Conservation (phyloP, 1,140 invertebrate genomes). For the Campoletis sonorensis region DNA sequence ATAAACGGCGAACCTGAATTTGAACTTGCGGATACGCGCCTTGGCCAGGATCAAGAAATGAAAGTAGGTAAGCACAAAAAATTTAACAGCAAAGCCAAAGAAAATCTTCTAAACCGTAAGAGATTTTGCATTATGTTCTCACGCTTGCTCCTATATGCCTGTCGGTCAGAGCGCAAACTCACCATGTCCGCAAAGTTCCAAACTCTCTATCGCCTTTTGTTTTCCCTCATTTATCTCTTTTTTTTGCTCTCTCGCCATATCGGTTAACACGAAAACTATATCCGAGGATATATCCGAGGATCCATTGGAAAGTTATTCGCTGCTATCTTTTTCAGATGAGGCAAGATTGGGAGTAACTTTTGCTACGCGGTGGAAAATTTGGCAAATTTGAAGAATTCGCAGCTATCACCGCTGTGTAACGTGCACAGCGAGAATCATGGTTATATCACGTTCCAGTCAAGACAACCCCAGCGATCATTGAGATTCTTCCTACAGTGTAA, state of each 20-base stretch:
- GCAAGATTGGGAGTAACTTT: slow-evolving; percentile 97
- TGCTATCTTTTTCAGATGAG: too few relatives aligned
- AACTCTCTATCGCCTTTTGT: slow-evolving; percentile 29
- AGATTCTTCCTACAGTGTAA: slow-evolving; percentile 96
- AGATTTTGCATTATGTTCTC: too few relatives aligned
- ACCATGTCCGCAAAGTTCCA: not conserved
- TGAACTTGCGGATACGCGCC: slow-evolving; percentile 60
- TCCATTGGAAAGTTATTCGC: too few relatives aligned
- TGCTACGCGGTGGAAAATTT: slow-evolving; percentile 92
- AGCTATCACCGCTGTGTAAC: slow-evolving; percentile 93
- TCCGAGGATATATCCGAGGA: too few relatives aligned
- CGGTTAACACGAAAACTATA: too few relatives aligned
- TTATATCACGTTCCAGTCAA: slow-evolving; percentile 92
- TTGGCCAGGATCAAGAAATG: slow-evolving; percentile 80
- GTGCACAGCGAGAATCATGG: slow-evolving; percentile 99
- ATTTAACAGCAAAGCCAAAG: too few relatives aligned
- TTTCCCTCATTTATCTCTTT: too few relatives aligned
- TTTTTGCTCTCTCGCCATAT: too few relatives aligned
- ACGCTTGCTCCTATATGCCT: not conserved
- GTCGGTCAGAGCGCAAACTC: not conserved
- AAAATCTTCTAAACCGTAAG: too few relatives aligned
- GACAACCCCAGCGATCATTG: slow-evolving; percentile 85
- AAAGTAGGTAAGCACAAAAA: slow-evolving; percentile 78
- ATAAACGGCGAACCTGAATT: slow-evolving; percentile 79
- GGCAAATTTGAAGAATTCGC: slow-evolving; percentile 92